phyloP scores from a whole-genome alignment of 2,888 invertebrate species.

The Masnerella sp. region DNA sequence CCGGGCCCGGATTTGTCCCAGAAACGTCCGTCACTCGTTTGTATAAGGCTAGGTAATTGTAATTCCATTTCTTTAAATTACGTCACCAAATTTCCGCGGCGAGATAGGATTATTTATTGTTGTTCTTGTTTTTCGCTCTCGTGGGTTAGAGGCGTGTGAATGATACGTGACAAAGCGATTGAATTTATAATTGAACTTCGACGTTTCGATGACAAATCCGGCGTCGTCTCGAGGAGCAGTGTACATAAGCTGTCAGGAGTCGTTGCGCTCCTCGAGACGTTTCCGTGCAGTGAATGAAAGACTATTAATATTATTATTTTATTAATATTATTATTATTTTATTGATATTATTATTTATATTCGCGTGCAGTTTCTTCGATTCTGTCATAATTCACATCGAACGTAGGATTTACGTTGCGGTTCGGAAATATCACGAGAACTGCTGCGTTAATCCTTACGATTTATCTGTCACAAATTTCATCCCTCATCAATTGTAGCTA shows the following conservation, averaged over 20 bases:
- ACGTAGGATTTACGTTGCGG: conserved; percentile 12
- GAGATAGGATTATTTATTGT: conserved; percentile 38
- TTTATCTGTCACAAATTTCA: conserved; percentile 34
- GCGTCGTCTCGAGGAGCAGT: conserved; percentile 58
- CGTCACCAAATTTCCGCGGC: conserved; percentile 15
- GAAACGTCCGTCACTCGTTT: conserved; percentile 45
- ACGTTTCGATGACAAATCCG: conserved; percentile 60
- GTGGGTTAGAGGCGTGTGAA: conserved; percentile 33
- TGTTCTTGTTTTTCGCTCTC: no score
- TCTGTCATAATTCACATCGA: conserved; percentile 30
- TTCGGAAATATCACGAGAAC: conserved; percentile 8
- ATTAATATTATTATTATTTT: conserved; percentile 57
- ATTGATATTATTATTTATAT: conserved; percentile 65
- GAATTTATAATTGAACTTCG: conserved; percentile 32
- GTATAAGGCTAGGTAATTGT: conserved; percentile 51
- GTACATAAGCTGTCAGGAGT: conserved; percentile 60
- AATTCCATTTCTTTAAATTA: conserved; percentile 35
- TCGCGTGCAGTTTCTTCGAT: conserved; percentile 53
- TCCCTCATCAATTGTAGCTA: conserved; percentile 11
- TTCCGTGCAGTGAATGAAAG: conserved; percentile 55
- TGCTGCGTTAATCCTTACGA: conserved; percentile 9
- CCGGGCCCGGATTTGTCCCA: conserved; percentile 56
- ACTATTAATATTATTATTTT: conserved; percentile 57
- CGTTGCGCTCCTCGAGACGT: conserved; percentile 58
- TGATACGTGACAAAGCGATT: conserved; percentile 42